These are phyloP conservation scores for Nowickia ferox DNA, from an alignment of 2,888 invertebrate genomes.

Conservation along the genomic window DNA sequence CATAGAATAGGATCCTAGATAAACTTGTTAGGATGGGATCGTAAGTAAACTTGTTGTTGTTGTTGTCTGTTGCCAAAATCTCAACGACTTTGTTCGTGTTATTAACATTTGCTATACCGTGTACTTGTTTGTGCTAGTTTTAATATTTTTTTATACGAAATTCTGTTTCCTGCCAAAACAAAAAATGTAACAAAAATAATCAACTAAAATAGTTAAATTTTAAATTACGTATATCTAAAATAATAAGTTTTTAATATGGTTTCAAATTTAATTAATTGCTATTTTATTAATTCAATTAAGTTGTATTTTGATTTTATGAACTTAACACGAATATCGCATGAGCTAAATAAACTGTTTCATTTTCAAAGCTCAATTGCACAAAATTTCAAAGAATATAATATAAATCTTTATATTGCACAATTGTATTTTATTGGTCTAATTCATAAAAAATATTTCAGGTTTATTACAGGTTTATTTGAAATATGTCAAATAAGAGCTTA, in stretches of 20 bases:
- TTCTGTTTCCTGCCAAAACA: neutral
- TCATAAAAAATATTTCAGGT: too few species aligned
- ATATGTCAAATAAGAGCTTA: too few species aligned
- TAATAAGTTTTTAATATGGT: neutral
- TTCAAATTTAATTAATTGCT: conserved; percentile 22
- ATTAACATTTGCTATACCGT: neutral
- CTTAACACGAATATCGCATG: conserved; percentile 41
- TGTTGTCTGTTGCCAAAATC: too few species aligned
- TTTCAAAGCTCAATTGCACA: neutral
- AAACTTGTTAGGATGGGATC: too few species aligned
- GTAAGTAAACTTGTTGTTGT: neutral
- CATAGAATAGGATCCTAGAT: too few species aligned
- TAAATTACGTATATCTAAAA: neutral
- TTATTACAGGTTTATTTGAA: too few species aligned
- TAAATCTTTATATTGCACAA: conserved; percentile 7
- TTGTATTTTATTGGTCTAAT: too few species aligned
- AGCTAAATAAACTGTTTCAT: conserved; percentile 21
- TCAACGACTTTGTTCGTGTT: neutral
- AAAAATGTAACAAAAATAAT: neutral
- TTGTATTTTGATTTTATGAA: neutral
- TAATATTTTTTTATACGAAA: too few species aligned
- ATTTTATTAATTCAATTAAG: conserved; percentile 34
- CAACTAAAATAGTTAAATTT: conserved; percentile 5
- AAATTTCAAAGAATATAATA: neutral
- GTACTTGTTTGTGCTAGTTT: too few species aligned